Percentiles rank a stretch among this genome's conserved stretches.
These are phyloP conservation scores for Gymnodraco acuticeps DNA, from an alignment of 2,797 vertebrate genomes.

Conservation along the genomic window DNA sequence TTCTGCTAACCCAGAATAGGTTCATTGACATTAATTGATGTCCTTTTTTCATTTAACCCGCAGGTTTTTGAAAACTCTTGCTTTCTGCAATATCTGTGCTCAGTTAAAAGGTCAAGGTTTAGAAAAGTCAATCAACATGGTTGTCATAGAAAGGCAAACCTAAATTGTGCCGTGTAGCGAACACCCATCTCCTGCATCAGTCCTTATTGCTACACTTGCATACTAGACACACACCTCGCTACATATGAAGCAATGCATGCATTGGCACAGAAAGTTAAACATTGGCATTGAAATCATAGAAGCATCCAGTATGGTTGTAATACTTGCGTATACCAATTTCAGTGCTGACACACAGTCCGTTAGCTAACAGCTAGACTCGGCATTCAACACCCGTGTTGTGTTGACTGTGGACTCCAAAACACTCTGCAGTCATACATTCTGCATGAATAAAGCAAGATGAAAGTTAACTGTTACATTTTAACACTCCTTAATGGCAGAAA, in stretches of 20 bases:
- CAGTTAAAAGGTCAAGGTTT: not conserved
- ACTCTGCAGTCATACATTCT: constrained; percentile 18
- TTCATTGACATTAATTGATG: not conserved
- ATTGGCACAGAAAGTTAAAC: not conserved
- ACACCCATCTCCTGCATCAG: not conserved
- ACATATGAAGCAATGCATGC: not conserved
- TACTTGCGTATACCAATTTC: not conserved
- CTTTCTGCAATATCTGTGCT: not conserved
- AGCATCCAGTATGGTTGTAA: not conserved
- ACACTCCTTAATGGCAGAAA: constrained; percentile 8
- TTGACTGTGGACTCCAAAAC: not conserved
- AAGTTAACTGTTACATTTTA: constrained; percentile 26
- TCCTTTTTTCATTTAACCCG: not conserved
- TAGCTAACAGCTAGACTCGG: not conserved
- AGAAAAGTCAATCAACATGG: not conserved
- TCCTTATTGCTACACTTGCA: not conserved
- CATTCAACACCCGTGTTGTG: not conserved
- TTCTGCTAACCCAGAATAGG: not conserved
- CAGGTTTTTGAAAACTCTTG: not conserved
- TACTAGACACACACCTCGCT: not conserved
- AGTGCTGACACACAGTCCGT: not conserved
- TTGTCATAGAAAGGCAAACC: not conserved
- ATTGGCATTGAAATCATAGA: not conserved
- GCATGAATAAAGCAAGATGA: constrained; percentile 19
- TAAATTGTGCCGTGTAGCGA: not conserved